phyloP scores from a whole-genome alignment of 1,140 invertebrate species.

The Drosophila orosa region DNA sequence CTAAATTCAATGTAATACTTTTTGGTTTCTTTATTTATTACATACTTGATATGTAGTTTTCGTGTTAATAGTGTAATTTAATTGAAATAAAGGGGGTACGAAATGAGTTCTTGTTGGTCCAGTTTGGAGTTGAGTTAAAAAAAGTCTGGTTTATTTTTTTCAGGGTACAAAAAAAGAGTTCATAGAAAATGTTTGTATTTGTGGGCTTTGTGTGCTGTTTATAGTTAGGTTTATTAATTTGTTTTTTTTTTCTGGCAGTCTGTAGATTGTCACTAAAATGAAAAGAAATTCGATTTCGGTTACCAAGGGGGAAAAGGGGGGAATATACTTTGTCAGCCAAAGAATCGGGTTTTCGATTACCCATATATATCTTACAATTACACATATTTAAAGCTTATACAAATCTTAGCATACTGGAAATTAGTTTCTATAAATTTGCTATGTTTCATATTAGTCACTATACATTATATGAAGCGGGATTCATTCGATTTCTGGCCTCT shows the following conservation, averaged over 20 bases:
- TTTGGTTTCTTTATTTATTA: conserved; percentile 48
- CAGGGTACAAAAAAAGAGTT: neutral
- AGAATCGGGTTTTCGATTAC: conserved; percentile 20
- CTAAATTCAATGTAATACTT: conserved; percentile 28
- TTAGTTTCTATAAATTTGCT: conserved; percentile 32
- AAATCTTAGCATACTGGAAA: conserved; percentile 51
- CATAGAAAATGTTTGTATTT: neutral
- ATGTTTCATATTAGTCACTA: conserved; percentile 9
- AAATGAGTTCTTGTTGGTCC: conserved; percentile 61
- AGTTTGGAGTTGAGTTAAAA: conserved; percentile 40
- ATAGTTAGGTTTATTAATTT: conserved; percentile 9
- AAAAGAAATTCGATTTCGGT: conserved; percentile 58
- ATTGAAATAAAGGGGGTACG: neutral
- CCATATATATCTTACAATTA: conserved; percentile 23
- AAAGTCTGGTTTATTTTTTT: conserved; percentile 15
- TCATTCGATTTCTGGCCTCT: conserved; percentile 37
- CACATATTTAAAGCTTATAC: conserved; percentile 67
- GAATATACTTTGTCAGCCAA: conserved; percentile 15
- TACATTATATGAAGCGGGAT: conserved; percentile 25
- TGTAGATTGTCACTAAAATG: conserved; percentile 76
- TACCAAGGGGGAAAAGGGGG: conserved; percentile 12
- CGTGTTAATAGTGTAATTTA: conserved; percentile 43
- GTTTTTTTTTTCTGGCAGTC: conserved; percentile 58
- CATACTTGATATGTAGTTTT: conserved; percentile 75
- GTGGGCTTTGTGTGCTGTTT: conserved; percentile 36